Conservation (phyloP, 1,140 invertebrate species). For the Watersipora subatra region DNA sequence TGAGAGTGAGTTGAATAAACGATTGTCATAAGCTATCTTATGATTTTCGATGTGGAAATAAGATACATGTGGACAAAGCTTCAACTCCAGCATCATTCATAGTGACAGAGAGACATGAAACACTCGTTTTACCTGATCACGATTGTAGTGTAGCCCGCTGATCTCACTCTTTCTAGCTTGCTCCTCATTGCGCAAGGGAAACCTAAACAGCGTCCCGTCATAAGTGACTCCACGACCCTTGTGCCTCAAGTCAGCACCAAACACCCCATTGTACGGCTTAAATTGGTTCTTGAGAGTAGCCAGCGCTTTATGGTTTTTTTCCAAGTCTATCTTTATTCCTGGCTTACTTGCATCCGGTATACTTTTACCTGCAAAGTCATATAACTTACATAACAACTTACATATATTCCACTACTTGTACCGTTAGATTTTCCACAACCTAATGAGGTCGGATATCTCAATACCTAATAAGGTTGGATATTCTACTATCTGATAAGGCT, state of each 20-base stretch:
- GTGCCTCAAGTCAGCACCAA: constrained; percentile 17
- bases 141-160: constrained; percentile 17
- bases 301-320: constrained; percentile 15
- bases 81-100: no score
- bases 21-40: no score
- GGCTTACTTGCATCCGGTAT: constrained; percentile 12
- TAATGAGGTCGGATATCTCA: no score
- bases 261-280: constrained; percentile 24
- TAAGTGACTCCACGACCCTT: constrained; percentile 7
- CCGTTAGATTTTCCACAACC: no score
- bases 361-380: not conserved
- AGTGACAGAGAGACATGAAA: no score
- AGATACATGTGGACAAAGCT: no score
- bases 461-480: no score
- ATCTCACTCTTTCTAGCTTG: constrained; percentile 27
- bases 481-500: no score
- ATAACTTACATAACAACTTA: not conserved
- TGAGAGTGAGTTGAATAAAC: no score
- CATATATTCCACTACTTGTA: no score
- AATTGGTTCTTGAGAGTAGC: constrained; percentile 20
- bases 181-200: constrained; percentile 20
- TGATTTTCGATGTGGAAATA: no score
- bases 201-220: constrained; percentile 29
- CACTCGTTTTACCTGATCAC: constrained; percentile 21
- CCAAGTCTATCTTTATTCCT: constrained; percentile 24